phyloP scores from a whole-genome alignment of 2,797 vertebrate genomes.

The Malurus splendens region DNA sequence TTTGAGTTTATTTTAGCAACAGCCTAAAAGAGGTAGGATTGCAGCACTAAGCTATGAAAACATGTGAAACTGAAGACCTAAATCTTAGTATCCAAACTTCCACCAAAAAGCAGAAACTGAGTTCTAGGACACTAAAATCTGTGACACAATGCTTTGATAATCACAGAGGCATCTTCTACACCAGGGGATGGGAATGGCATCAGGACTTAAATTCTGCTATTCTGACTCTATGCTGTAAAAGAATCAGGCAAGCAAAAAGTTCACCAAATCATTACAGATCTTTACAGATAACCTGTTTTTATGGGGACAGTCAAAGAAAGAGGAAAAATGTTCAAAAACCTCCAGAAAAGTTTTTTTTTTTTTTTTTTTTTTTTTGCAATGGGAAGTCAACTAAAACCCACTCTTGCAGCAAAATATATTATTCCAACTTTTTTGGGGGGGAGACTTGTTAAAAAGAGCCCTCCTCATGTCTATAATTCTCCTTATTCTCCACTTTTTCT shows the following conservation, averaged over 20 bases:
- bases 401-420: not conserved
- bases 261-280: not conserved
- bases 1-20: not conserved
- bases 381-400: accelerated
- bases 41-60: not conserved
- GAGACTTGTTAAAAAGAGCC: not conserved
- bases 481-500: not conserved
- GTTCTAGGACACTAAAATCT: not conserved
- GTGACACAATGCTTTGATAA: not conserved
- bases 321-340: not conserved
- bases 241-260: not conserved
- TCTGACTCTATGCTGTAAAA: not conserved
- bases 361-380: not conserved
- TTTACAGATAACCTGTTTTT: not conserved
- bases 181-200: not conserved
- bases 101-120: not conserved
- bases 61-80: accelerated
- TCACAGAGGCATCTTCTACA: not conserved
- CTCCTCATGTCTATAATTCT: not conserved
- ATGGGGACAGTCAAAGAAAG: not conserved
- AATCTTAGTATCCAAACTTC: not conserved
- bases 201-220: not conserved
- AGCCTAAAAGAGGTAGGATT: not conserved
- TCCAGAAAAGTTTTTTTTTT: not conserved
- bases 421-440: not conserved